phyloP scores from a whole-genome alignment of 2,888 invertebrate species.

The Petrolisthes cinctipes region DNA sequence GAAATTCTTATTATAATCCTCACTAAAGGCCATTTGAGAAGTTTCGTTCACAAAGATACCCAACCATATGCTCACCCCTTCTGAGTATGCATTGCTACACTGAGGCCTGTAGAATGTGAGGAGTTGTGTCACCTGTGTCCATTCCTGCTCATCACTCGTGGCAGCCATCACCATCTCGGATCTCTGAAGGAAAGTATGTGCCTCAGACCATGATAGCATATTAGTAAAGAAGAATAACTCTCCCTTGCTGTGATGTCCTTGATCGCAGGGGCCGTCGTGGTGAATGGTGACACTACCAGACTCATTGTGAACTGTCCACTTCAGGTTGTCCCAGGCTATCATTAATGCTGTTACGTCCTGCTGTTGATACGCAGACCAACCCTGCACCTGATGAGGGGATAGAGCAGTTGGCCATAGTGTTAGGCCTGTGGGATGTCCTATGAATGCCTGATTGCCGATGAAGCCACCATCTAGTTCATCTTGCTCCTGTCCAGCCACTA shows the following conservation, averaged over 20 bases:
- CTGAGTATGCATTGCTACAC: slow-evolving; percentile 31
- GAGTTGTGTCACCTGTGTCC: neutral
- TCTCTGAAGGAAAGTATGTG: neutral
- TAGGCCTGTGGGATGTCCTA: slow-evolving; percentile 31
- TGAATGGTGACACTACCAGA: slow-evolving; percentile 7
- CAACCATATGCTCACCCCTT: slow-evolving; percentile 25
- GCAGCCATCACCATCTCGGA: slow-evolving; percentile 24
- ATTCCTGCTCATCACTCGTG: neutral
- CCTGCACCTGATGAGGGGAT: neutral
- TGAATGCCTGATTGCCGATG: slow-evolving; percentile 35
- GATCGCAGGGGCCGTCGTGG: slow-evolving; percentile 22
- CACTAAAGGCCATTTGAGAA: neutral
- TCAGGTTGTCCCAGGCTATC: neutral
- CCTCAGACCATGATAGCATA: slow-evolving; percentile 27
- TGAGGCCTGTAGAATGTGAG: neutral
- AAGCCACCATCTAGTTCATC: slow-evolving; percentile 32
- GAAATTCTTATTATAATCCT: neutral
- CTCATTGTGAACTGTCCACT: slow-evolving; percentile 25
- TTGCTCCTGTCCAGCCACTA: slow-evolving; percentile 31
- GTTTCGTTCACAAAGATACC: slow-evolving; percentile 1
- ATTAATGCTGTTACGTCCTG: neutral
- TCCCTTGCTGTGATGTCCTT: neutral
- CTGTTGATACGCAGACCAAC: slow-evolving; percentile 2
- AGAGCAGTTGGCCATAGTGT: slow-evolving; percentile 24
- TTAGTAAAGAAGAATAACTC: slow-evolving; percentile 23